A percentile compares a stretch with the other conserved stretches of the same genome.
Conservation (phyloP, 2,888 invertebrate species). For the Subacronicta megacephala region DNA sequence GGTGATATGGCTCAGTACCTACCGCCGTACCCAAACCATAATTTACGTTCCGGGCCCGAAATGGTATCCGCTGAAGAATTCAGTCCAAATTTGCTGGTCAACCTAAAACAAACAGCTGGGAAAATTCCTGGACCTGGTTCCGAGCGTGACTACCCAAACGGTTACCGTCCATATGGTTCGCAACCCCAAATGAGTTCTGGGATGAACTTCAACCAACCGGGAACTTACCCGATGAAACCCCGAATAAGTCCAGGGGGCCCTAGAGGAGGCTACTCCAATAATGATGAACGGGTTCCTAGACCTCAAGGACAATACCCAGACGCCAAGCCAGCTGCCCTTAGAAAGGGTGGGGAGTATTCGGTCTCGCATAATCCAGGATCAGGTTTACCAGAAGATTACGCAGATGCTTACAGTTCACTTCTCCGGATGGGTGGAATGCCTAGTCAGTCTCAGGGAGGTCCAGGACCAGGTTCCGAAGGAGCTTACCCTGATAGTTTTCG, state of each 20-base stretch:
- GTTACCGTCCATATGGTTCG: constrained; percentile 1
- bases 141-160: constrained; percentile 26
- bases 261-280: not conserved
- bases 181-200: not conserved
- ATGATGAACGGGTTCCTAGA: not conserved
- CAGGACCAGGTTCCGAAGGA: constrained; percentile 5
- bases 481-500: not conserved
- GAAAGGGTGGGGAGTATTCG: not conserved
- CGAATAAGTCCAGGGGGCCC: not conserved
- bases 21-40: no score
- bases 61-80: not conserved
- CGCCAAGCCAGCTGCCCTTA: not conserved
- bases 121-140: constrained; percentile 25
- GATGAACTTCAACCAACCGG: not conserved
- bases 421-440: not conserved
- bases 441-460: not conserved
- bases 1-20: no score
- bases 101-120: no score
- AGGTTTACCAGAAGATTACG: not conserved
- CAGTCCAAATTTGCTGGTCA: not conserved
- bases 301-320: not conserved
- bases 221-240: not conserved
- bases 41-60: not conserved
- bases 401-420: not conserved
- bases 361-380: not conserved